Percentiles rank a stretch among this genome's conserved stretches.
Conservation (phyloP, 2,888 invertebrate genomes). For the Caenorhabditis angaria region DNA sequence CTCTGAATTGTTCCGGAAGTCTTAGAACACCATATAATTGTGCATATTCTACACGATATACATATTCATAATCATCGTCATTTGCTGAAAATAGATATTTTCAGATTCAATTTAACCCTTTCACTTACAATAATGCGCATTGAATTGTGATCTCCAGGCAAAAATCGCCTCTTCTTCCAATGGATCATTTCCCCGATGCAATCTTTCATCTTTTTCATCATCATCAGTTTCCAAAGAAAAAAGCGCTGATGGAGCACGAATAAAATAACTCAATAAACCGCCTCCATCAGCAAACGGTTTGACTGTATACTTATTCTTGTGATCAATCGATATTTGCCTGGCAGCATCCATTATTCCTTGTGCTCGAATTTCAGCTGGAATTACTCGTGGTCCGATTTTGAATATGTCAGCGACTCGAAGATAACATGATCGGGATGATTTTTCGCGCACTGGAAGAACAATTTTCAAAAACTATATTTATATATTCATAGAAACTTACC, state of each 20-base stretch:
- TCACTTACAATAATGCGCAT: neutral
- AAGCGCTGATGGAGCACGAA: neutral
- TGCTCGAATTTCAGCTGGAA: slow-evolving; percentile 45
- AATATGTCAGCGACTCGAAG: slow-evolving; percentile 56
- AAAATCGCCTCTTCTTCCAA: slow-evolving; percentile 28
- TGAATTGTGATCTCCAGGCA: slow-evolving; percentile 4
- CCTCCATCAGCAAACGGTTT: neutral
- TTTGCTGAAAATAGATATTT: slow-evolving; percentile 74
- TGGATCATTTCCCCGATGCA: slow-evolving; percentile 8
- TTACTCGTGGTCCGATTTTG: slow-evolving; percentile 50
- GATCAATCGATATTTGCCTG: neutral
- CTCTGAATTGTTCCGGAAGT: slow-evolving; percentile 85
- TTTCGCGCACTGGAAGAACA: slow-evolving; percentile 28
- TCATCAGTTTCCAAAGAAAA: neutral
- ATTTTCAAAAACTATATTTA: slow-evolving; percentile 2
- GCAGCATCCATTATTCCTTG: neutral
- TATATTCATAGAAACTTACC: slow-evolving; percentile 26
- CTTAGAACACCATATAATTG: slow-evolving; percentile 94
- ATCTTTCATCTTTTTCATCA: neutral
- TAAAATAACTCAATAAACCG: neutral
- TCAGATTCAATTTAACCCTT: slow-evolving; percentile 11
- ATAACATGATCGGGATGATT: slow-evolving; percentile 31
- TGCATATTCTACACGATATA: slow-evolving; percentile 96
- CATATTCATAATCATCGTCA: slow-evolving; percentile 76
- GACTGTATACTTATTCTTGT: neutral